phyloP scores from a whole-genome alignment of 2,888 invertebrate species.

The Piscicola geometra region DNA sequence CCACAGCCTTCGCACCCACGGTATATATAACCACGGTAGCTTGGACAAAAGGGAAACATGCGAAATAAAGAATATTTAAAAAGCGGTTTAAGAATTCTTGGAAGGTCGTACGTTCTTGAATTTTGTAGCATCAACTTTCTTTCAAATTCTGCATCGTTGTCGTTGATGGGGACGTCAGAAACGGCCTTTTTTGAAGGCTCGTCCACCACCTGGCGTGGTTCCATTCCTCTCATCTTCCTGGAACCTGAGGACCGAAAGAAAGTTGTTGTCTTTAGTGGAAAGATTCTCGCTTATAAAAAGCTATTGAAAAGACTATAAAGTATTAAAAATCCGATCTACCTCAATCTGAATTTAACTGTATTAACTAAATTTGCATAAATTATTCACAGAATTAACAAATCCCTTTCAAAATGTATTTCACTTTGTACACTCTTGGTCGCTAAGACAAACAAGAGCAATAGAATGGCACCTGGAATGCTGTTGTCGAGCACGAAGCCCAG shows the following conservation, averaged over 20 bases:
- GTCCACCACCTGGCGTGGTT: background rate
- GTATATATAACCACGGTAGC: background rate
- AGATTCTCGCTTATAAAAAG: too few species aligned
- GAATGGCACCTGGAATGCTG: conserved; percentile 50
- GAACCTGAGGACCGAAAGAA: background rate
- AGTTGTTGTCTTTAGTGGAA: too few species aligned
- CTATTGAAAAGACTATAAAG: too few species aligned
- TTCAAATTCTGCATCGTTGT: background rate
- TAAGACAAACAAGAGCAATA: background rate
- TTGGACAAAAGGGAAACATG: background rate
- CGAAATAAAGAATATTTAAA: background rate
- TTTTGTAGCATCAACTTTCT: too few species aligned
- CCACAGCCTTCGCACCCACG: background rate
- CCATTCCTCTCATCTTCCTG: conserved; percentile 25
- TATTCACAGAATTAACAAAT: too few species aligned
- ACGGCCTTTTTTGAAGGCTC: background rate
- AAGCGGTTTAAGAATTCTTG: background rate
- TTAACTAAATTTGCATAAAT: too few species aligned
- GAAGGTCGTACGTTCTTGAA: background rate
- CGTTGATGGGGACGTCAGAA: background rate
- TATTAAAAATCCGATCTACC: too few species aligned
- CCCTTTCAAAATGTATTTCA: too few species aligned
- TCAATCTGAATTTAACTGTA: too few species aligned
- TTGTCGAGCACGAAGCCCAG: conserved; percentile 57
- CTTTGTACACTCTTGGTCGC: background rate